A percentile compares a stretch with the other conserved stretches of the same genome.
These are phyloP conservation scores for Fukomys damarensis DNA, from an alignment of 2,113 vertebrate genomes.

Conservation along the genomic window DNA sequence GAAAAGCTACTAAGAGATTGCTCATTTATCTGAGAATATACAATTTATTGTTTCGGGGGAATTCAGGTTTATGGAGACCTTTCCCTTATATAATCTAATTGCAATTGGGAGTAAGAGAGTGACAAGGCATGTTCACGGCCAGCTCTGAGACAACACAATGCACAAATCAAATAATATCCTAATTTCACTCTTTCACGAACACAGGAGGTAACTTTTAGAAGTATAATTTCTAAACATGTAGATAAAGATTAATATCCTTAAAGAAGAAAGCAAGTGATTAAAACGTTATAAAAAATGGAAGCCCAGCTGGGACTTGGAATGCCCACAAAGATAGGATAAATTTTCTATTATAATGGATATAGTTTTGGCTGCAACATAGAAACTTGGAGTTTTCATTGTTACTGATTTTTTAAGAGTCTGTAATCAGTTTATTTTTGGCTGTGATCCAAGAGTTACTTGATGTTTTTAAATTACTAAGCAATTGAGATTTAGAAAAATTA, in stretches of 20 bases:
- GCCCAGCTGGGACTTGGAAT: slow-evolving; percentile 42
- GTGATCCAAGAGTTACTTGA: slow-evolving; percentile 57
- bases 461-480: slow-evolving; percentile 66
- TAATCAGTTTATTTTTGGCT: slow-evolving; percentile 65
- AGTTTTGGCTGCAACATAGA: slow-evolving; percentile 32
- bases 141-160: background rate
- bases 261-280: slow-evolving; percentile 53
- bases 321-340: background rate
- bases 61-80: background rate
- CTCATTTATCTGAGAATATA: slow-evolving; percentile 13
- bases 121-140: background rate
- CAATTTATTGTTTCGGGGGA: background rate
- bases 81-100: background rate
- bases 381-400: slow-evolving; percentile 62
- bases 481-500: slow-evolving; percentile 65
- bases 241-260: slow-evolving; percentile 39
- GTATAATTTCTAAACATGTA: slow-evolving; percentile 43
- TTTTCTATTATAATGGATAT: slow-evolving; percentile 48
- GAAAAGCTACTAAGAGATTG: background rate
- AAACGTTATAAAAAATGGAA: slow-evolving; percentile 42
- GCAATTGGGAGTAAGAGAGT: background rate
- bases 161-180: background rate
- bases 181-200: background rate
- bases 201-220: background rate
- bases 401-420: slow-evolving; percentile 65